These are phyloP conservation scores for Pentamera pediparva DNA, from an alignment of 53 echinoderm and acorn worm genomes.

Conservation along the genomic window DNA sequence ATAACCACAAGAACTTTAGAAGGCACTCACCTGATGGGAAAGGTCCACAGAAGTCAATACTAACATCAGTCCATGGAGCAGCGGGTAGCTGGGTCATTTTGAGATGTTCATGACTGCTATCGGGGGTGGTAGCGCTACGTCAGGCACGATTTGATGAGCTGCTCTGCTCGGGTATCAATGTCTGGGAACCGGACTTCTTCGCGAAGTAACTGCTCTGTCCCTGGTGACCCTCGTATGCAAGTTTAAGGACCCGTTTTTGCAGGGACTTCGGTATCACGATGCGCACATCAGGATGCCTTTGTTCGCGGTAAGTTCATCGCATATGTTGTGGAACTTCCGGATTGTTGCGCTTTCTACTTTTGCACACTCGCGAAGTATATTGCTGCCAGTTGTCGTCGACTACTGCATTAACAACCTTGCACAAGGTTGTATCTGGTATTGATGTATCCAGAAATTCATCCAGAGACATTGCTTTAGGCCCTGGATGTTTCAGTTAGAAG, in stretches of 20 bases:
- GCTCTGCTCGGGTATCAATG: background rate
- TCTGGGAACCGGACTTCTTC: background rate
- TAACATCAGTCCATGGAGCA: too few relatives aligned
- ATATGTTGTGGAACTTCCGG: background rate
- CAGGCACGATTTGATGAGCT: background rate
- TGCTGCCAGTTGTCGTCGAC: background rate
- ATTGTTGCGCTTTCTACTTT: background rate
- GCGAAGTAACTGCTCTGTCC: background rate
- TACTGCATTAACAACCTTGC: background rate
- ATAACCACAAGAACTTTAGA: conserved; percentile 10
- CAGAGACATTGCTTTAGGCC: conserved; percentile 43
- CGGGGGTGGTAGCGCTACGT: background rate
- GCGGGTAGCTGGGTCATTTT: too few relatives aligned
- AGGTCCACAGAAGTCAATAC: conserved; percentile 13
- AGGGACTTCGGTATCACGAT: background rate
- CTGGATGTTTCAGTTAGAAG: conserved; percentile 10
- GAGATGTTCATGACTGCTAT: background rate
- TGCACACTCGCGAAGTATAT: background rate
- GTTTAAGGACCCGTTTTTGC: background rate
- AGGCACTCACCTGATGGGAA: conserved; percentile 28
- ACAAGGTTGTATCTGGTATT: background rate
- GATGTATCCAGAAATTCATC: conserved; percentile 17
- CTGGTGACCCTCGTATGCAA: background rate
- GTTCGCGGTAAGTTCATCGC: background rate
- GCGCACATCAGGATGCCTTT: background rate